Evolutionary conservation across 2,888 invertebrate species (phyloP).

Genomic region (Nasonovia ribisnigri): DNA sequence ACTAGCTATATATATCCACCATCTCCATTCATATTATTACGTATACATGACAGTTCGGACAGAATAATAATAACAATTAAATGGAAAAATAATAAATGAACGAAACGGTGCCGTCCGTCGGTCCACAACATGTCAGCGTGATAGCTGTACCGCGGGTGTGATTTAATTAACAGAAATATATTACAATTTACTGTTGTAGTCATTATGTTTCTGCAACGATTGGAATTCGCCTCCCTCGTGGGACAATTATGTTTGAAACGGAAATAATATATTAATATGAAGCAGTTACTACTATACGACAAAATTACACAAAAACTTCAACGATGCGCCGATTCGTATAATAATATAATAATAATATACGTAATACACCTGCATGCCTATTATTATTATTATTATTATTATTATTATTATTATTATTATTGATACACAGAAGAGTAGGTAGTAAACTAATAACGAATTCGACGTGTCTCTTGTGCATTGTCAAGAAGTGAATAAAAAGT

Average conservation of each 20-base stretch:
- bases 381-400: not conserved
- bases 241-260: not conserved
- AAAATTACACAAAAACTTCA: not conserved
- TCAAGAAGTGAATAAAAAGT: conserved; percentile 17
- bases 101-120: not conserved
- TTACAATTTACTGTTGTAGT: not conserved
- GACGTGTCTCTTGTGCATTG: not conserved
- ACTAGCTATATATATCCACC: not conserved
- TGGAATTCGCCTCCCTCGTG: not conserved
- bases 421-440: not conserved
- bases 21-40: not conserved
- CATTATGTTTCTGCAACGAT: not conserved
- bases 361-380: not conserved
- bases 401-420: not conserved
- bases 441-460: not conserved
- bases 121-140: not conserved
- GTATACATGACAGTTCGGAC: not conserved
- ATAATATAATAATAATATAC: not conserved
- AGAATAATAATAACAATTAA: not conserved
- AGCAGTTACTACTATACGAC: not conserved
- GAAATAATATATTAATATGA: not conserved
- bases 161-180: not conserved
- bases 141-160: not conserved
- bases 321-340: not conserved
- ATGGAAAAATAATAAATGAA: not conserved